phyloP scores from a whole-genome alignment of 2,113 vertebrate genomes.

The Pandion haliaetus region DNA sequence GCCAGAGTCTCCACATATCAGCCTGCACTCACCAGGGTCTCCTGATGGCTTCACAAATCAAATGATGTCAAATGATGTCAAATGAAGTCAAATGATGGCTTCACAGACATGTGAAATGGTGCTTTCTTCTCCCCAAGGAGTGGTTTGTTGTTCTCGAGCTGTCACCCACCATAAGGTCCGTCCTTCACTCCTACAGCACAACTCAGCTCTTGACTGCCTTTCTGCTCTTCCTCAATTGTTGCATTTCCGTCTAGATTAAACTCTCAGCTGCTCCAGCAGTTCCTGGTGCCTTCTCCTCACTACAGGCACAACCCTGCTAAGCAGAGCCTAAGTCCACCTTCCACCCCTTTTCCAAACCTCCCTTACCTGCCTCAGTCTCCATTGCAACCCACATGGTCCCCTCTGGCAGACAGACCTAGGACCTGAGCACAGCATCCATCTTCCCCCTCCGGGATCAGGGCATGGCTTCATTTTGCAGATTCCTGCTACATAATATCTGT shows the following conservation, averaged over 20 bases:
- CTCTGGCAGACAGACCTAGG: background rate
- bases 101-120: background rate
- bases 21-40: background rate
- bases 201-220: background rate
- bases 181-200: background rate
- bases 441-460: background rate
- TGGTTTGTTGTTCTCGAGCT: background rate
- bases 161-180: background rate
- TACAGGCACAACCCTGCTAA: background rate
- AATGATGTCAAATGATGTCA: too few relatives aligned
- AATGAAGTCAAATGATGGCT: background rate
- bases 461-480: background rate
- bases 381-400: accelerated
- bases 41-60: too few relatives aligned
- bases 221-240: background rate
- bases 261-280: accelerated
- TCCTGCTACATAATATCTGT: background rate
- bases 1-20: background rate
- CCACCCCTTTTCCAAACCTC: background rate
- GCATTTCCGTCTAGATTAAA: background rate
- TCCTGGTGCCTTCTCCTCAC: background rate
- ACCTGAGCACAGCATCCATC: background rate
- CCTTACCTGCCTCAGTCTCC: background rate
- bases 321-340: background rate
- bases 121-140: background rate